Percentiles rank a stretch among this genome's conserved stretches.
These are phyloP conservation scores for Ellobium chinense DNA, from an alignment of 2,888 invertebrate genomes.

Conservation along the genomic window DNA sequence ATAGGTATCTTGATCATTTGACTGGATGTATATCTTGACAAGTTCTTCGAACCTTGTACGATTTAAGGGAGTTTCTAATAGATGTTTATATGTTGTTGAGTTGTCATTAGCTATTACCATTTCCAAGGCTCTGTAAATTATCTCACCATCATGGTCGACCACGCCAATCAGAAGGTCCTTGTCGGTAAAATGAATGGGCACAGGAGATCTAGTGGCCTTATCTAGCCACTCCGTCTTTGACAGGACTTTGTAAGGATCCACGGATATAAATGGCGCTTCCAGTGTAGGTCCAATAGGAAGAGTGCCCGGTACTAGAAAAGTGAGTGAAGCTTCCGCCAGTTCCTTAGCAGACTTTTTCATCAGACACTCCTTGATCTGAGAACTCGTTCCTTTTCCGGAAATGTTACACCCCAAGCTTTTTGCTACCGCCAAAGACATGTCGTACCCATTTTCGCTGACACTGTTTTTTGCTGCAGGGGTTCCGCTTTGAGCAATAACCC, in stretches of 20 bases:
- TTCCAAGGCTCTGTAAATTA: background rate
- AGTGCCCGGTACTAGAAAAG: background rate
- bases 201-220: background rate
- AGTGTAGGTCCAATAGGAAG: constrained; percentile 1
- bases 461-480: constrained; percentile 1
- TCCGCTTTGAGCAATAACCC: constrained; percentile 24
- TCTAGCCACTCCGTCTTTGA: background rate
- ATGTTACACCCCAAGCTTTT: background rate
- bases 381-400: background rate
- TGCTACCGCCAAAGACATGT: background rate
- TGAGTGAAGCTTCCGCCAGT: background rate
- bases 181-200: background rate
- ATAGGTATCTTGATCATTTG: background rate
- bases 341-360: background rate
- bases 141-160: constrained; percentile 5
- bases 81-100: background rate
- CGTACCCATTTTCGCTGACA: background rate
- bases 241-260: background rate
- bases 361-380: background rate
- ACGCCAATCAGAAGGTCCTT: constrained; percentile 13
- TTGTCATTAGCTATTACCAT: background rate
- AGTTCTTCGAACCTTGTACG: background rate
- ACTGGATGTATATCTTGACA: background rate
- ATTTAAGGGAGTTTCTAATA: background rate
- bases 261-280: background rate